Evolutionary conservation across 2,797 vertebrate species (phyloP).

Genomic region (Fringilla coelebs): DNA sequence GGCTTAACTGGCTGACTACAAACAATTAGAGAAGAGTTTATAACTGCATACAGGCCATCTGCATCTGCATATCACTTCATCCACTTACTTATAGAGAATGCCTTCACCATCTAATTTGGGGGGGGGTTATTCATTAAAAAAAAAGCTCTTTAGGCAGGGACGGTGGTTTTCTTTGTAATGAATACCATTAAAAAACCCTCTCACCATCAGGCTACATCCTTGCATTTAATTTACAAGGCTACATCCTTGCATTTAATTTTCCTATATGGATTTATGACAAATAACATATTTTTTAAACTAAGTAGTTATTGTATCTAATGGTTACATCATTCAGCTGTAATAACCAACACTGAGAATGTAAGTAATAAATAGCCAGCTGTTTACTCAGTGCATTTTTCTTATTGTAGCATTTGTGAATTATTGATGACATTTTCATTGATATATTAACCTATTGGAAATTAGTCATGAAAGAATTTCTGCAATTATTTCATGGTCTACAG

Average conservation of each 20-base stretch:
- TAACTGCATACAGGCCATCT: neutral
- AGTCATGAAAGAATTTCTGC: neutral
- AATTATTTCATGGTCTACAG: neutral
- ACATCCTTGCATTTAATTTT: neutral
- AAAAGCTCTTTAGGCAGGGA: neutral
- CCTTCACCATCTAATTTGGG: neutral
- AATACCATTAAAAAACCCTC: neutral
- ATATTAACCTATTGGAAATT: slow-evolving; percentile 14
- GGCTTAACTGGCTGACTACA: neutral
- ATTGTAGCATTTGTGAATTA: neutral
- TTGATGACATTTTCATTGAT: neutral
- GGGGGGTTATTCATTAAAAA: neutral
- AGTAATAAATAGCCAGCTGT: neutral
- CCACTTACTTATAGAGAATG: neutral
- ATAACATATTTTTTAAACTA: neutral
- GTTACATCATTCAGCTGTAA: neutral
- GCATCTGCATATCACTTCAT: neutral
- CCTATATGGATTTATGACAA: neutral
- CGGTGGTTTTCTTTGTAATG: neutral
- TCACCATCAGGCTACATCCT: neutral
- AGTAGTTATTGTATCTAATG: slow-evolving; percentile 9
- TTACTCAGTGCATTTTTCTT: neutral
- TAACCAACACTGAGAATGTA: neutral
- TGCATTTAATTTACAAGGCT: neutral
- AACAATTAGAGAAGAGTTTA: neutral